Evolutionary conservation across 2,113 vertebrate genomes (phyloP).

Genomic region (Tiliqua scincoides): DNA sequence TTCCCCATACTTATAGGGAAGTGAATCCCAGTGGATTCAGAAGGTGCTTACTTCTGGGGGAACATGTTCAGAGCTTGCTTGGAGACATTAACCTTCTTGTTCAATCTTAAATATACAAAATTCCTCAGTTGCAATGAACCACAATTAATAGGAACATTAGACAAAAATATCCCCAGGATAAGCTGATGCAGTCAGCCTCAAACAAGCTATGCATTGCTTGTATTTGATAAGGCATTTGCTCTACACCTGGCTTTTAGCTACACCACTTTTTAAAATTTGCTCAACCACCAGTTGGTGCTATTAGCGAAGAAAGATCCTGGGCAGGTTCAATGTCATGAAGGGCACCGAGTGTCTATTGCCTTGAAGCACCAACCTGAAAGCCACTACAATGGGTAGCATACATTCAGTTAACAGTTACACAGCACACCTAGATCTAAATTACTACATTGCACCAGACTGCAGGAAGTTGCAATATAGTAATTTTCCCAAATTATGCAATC

Average conservation of each 20-base stretch:
- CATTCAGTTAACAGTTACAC: not conserved
- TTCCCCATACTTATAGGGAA: not conserved
- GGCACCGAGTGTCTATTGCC: not conserved
- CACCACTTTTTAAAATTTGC: no score
- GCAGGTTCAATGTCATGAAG: no score
- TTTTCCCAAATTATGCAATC: slow-evolving; percentile 1
- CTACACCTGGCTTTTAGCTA: no score
- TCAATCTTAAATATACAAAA: not conserved
- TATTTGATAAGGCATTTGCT: not conserved
- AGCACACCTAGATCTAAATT: not conserved
- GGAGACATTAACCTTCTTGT: no score
- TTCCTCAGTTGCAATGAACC: not conserved
- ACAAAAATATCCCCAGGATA: not conserved
- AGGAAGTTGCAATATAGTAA: not conserved
- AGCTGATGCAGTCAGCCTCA: fast-evolving
- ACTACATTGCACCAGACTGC: not conserved
- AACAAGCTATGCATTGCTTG: not conserved
- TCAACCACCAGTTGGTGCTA: no score
- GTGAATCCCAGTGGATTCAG: not conserved
- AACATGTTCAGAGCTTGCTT: not conserved
- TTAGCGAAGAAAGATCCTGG: not conserved
- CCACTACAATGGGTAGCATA: not conserved
- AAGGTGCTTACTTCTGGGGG: not conserved
- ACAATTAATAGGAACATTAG: not conserved
- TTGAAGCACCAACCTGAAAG: not conserved